These are phyloP conservation scores for Papilio aristodemus DNA, from an alignment of 1,140 invertebrate species.

Conservation along the genomic window DNA sequence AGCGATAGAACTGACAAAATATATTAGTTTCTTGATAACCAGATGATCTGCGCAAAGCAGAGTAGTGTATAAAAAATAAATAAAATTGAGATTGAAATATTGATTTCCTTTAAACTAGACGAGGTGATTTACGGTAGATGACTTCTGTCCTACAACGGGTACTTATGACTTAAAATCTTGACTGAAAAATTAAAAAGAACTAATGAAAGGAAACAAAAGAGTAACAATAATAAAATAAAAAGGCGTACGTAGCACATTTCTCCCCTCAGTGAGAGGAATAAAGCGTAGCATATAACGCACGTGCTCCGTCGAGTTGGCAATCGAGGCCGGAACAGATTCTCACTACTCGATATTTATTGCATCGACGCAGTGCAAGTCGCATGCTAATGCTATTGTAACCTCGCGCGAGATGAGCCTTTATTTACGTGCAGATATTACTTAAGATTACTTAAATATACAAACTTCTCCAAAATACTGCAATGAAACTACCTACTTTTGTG, in stretches of 20 bases:
- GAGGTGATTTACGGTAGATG: no score
- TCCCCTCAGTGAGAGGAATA: neutral
- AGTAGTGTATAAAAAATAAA: no score
- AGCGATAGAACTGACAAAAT: neutral
- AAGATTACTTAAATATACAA: neutral
- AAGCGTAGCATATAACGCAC: neutral
- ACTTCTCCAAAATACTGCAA: neutral
- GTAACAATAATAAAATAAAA: neutral
- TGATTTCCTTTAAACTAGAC: no score
- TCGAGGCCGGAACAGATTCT: slow-evolving; percentile 25
- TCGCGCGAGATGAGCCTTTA: neutral
- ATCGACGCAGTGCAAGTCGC: slow-evolving; percentile 7
- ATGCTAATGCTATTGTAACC: slow-evolving; percentile 12
- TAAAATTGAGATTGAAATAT: no score
- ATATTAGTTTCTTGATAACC: neutral
- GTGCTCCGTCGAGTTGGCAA: slow-evolving; percentile 14
- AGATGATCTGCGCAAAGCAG: no score
- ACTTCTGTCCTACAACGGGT: no score
- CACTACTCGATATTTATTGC: slow-evolving; percentile 16
- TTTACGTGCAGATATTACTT: neutral
- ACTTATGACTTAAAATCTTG: no score
- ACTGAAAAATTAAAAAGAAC: no score
- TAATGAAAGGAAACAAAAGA: neutral
- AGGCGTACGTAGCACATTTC: neutral
- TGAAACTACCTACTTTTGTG: no score